phyloP scores from a whole-genome alignment of 2,888 invertebrate genomes.

The Ochlodes sylvanus region DNA sequence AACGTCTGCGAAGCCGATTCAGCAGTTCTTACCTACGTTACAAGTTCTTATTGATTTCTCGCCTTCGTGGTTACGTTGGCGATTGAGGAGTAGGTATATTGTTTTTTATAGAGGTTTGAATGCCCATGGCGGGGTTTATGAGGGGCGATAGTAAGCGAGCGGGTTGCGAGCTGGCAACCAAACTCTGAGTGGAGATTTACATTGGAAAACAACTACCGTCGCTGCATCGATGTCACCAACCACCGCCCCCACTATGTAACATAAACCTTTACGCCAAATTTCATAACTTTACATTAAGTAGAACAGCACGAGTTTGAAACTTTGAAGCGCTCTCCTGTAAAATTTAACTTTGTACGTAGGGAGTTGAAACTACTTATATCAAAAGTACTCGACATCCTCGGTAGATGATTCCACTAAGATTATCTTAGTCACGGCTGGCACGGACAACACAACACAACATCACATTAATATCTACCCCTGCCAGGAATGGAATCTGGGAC shows the following conservation, averaged over 20 bases:
- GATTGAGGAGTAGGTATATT: conserved; percentile 16
- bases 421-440: too few species aligned
- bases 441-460: too few species aligned
- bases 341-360: too few species aligned
- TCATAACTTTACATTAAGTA: too few species aligned
- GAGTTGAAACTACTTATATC: too few species aligned
- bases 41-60: conserved; percentile 33
- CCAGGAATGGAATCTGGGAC: too few species aligned
- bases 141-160: conserved; percentile 25
- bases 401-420: too few species aligned
- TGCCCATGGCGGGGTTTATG: conserved; percentile 20
- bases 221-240: not conserved
- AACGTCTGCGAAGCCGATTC: conserved; percentile 25
- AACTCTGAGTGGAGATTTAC: conserved; percentile 17
- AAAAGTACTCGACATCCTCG: too few species aligned
- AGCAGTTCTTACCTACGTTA: conserved; percentile 16
- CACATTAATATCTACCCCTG: too few species aligned
- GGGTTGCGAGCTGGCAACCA: conserved; percentile 12
- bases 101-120: conserved; percentile 15
- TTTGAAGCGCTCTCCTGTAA: too few species aligned
- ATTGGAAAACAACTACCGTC: conserved; percentile 19
- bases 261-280: too few species aligned
- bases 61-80: conserved; percentile 28
- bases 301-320: too few species aligned
- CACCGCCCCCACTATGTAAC: not conserved